Base-by-base conservation (phyloP, 2,888 invertebrate species). In the Galeopsomyia nigrocyanea region DNA sequence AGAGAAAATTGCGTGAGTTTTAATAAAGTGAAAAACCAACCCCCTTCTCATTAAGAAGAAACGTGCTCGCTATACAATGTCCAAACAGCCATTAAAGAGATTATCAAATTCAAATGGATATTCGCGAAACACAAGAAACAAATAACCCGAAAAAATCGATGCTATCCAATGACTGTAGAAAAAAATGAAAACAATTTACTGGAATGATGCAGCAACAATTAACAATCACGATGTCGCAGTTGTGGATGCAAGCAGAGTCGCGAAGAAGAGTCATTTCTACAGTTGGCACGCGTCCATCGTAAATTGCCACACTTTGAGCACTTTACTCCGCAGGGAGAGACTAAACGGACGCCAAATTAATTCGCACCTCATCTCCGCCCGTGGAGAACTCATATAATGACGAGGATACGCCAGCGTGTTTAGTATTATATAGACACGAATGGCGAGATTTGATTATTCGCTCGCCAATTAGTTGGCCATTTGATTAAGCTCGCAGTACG, bases 1-100 rank as follows among this genome's bases (percentile, higher is more conserved):
- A 21, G 31, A 53, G 53, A 51, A 56, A 66, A 66, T 53, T 62
- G 73, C 26, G 5, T 10, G 39, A 63, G 31, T 10, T 62, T 62
- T 66, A 73, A 73, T 70, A 70, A 70, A 63, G 68, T 55, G 39
- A 56, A 58, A 68, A 66, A 57, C 17, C 47, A 51, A 17, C 53
- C 60, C n/a, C 47, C 22, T 31, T 67, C 63, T 74, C 63, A 60
- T 74, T 70, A 74, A 70, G 31, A 62, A 3, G 62, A 53, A 39
- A 62, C 73, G 69, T 67, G 69, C 51, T 57, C 39, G 57, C 65
- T 17, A 50, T 47, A 7, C 47, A 19, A 31, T 65, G 57, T 53
- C 57, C 47, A 56, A 39, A 21, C 14, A 19, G 19, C 63, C 63
- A 46, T 67, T 68, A 53, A 14, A 50, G 19, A 55, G 51, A 64